Evolutionary conservation across 2,113 vertebrate genomes (phyloP).

Genomic region (Rhadina sibilatrix): DNA sequence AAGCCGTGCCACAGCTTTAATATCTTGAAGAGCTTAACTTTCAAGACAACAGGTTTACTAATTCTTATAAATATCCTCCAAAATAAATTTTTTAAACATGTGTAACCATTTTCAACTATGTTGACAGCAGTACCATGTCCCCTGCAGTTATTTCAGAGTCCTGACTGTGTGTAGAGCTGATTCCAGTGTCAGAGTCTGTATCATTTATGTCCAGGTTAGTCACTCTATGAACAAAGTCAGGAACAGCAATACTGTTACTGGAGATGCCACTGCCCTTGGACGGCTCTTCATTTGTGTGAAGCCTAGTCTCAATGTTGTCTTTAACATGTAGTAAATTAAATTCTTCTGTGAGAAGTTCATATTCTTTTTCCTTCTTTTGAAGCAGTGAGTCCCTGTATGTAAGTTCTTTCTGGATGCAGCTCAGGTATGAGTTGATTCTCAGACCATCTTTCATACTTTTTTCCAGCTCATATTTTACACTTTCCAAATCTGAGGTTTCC

Average conservation of each 20-base stretch:
- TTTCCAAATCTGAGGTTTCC: constrained; percentile 74
- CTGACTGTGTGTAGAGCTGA: constrained; percentile 96
- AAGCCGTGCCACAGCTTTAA: not conserved
- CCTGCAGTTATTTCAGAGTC: constrained; percentile 86
- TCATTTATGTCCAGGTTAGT: constrained; percentile 82
- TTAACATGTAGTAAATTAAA: constrained; percentile 76
- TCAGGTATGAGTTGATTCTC: constrained; percentile 79
- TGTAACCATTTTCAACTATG: not conserved
- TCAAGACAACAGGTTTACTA: not conserved
- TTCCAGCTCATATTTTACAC: constrained; percentile 79
- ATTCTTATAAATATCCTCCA: constrained; percentile 3
- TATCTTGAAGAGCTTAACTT: not conserved
- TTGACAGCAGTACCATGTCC: constrained; percentile 69
- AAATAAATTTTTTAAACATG: not conserved
- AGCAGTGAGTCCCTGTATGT: constrained; percentile 76
- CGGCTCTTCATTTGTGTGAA: constrained; percentile 50
- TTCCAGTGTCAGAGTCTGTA: constrained; percentile 97
- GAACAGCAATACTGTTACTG: not conserved
- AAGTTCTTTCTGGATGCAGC: constrained; percentile 86
- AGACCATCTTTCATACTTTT: constrained; percentile 83
- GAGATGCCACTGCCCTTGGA: constrained; percentile 42
- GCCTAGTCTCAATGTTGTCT: constrained; percentile 52
- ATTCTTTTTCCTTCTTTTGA: constrained; percentile 85
- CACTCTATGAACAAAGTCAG: constrained; percentile 72
- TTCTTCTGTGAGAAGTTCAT: constrained; percentile 84